phyloP scores from a whole-genome alignment of 2,797 vertebrate genomes.

The Malacoctenus gilli region DNA sequence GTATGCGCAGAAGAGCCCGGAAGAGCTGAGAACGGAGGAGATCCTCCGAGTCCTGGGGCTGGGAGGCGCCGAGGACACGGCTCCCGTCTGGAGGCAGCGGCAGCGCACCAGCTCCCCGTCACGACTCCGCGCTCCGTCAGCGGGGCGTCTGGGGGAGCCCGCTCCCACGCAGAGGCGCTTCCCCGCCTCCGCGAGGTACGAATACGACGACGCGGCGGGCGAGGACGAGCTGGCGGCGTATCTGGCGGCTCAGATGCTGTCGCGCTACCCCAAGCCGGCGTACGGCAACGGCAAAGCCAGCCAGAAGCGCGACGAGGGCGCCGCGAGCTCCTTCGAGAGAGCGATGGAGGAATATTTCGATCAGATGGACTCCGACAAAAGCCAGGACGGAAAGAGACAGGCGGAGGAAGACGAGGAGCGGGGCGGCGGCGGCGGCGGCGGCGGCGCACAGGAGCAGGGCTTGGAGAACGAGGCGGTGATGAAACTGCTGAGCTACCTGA shows the following conservation, averaged over 20 bases:
- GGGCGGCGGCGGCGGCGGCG: constrained; percentile 64
- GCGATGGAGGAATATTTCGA: constrained; percentile 84
- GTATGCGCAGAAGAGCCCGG: constrained; percentile 69
- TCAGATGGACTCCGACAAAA: constrained; percentile 77
- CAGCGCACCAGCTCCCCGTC: constrained; percentile 76
- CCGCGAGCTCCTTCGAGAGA: constrained; percentile 79
- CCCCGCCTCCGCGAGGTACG: constrained; percentile 74
- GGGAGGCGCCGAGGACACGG: constrained; percentile 71
- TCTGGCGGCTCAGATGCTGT: constrained; percentile 85
- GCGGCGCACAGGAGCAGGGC: constrained; percentile 72
- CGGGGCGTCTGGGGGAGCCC: constrained; percentile 70
- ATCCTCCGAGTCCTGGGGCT: constrained; percentile 88
- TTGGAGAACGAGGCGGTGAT: constrained; percentile 88
- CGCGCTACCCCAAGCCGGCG: constrained; percentile 81
- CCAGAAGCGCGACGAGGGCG: constrained; percentile 76
- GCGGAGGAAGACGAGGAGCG: constrained; percentile 64
- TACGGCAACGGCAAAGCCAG: constrained; percentile 52
- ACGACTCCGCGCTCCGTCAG: constrained; percentile 72
- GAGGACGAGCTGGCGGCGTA: constrained; percentile 89
- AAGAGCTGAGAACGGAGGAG: constrained; percentile 86
- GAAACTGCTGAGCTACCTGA: constrained; percentile 89
- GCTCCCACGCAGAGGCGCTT: constrained; percentile 71
- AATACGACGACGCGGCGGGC: constrained; percentile 81
- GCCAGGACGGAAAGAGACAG: constrained; percentile 77
- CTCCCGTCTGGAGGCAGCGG: constrained; percentile 76